Percentiles rank a stretch among this genome's conserved stretches.
Evolutionary conservation across 2,113 vertebrate species (phyloP).

Genomic region (Smithornis capensis): DNA sequence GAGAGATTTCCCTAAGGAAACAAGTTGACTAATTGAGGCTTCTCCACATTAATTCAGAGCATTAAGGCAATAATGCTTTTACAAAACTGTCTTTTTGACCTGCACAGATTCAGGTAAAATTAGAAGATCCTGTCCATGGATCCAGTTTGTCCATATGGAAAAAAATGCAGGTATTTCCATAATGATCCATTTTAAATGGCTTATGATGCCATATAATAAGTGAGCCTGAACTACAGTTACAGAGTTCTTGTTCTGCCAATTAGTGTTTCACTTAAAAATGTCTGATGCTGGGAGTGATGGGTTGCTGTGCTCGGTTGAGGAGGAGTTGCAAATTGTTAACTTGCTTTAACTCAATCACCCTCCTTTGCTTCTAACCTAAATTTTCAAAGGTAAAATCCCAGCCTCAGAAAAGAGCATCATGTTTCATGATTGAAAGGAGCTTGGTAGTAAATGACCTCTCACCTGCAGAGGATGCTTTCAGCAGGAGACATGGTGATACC

Average conservation of each 20-base stretch:
- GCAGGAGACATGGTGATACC: neutral
- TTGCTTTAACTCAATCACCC: neutral
- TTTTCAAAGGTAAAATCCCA: neutral
- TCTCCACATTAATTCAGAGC: neutral
- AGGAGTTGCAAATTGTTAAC: neutral
- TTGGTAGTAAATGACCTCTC: neutral
- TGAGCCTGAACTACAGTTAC: neutral
- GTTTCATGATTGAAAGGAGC: neutral
- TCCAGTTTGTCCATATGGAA: neutral
- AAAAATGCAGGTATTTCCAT: neutral
- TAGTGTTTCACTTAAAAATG: neutral
- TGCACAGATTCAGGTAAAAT: neutral
- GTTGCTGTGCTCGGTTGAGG: neutral
- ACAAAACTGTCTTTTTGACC: neutral
- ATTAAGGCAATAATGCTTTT: neutral
- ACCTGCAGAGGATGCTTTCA: neutral
- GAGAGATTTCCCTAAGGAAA: conserved; percentile 4
- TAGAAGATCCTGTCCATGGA: neutral
- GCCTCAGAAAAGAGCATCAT: accelerated
- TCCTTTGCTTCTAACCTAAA: neutral
- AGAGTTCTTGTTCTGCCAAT: neutral
- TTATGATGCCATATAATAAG: neutral
- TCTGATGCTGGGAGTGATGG: neutral
- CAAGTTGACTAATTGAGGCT: neutral
- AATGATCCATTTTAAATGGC: neutral